These are phyloP conservation scores for Resseliella maxima DNA, from an alignment of 2,888 invertebrate genomes.

Conservation along the genomic window DNA sequence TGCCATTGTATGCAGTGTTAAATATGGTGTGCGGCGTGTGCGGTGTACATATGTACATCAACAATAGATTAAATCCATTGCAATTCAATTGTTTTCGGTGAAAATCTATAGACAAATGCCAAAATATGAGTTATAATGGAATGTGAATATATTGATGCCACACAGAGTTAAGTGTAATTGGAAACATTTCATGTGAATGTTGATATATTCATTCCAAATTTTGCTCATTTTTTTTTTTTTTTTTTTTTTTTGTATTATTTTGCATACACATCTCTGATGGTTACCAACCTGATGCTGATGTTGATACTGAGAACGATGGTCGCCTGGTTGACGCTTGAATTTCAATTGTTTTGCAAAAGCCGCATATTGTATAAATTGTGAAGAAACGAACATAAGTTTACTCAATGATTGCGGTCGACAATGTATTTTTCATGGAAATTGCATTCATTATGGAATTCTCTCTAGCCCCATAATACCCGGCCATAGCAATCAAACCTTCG, in stretches of 20 bases:
- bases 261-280: not conserved
- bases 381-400: conserved; percentile 22
- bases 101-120: not conserved
- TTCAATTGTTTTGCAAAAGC: conserved; percentile 40
- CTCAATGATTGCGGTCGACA: conserved; percentile 20
- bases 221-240: conserved; percentile 1
- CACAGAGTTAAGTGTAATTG: not conserved
- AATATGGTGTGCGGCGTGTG: not conserved
- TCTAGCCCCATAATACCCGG: not conserved
- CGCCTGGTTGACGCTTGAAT: not conserved
- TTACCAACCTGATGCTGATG: not conserved
- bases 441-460: conserved; percentile 34
- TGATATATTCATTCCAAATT: no score
- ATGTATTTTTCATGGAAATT: conserved; percentile 35
- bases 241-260: no score
- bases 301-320: not conserved
- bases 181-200: not conserved
- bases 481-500: conserved; percentile 8
- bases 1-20: not conserved
- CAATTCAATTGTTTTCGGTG: not conserved
- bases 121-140: conserved; percentile 11
- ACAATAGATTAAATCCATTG: conserved; percentile 10
- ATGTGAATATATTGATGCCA: not conserved
- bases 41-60: not conserved
- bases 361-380: conserved; percentile 46